Conservation (phyloP, 2,113 vertebrate genomes). For the Falcunculus frontatus region DNA sequence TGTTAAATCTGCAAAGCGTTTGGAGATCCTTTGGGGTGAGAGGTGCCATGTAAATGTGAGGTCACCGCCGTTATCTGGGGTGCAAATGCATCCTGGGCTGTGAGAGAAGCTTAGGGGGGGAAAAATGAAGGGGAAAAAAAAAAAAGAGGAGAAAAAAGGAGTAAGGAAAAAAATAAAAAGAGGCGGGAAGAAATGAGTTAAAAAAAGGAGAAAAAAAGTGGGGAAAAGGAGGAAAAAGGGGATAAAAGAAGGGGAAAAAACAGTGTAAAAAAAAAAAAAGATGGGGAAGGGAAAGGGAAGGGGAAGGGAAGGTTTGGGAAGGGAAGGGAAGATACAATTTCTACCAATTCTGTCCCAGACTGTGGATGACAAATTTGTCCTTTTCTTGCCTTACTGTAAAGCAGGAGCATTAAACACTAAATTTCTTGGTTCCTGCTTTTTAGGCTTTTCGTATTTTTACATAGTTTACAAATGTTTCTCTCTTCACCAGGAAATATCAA, state of each 20-base stretch:
- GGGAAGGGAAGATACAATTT: not conserved
- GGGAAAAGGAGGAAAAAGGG: accelerated
- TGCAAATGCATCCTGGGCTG: not conserved
- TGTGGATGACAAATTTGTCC: not conserved
- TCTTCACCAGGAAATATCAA: not conserved
- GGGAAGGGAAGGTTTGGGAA: not conserved
- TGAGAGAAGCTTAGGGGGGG: not conserved
- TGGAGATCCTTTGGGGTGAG: conserved; percentile 37
- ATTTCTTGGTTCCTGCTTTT: not conserved
- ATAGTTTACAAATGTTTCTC: not conserved
- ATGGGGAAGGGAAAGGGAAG: too few relatives aligned
- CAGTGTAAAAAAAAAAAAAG: too few relatives aligned
- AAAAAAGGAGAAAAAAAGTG: accelerated
- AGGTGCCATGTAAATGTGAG: conserved; percentile 24
- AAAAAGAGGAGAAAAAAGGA: too few relatives aligned
- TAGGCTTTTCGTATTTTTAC: not conserved
- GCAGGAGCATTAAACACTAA: not conserved
- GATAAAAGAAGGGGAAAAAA: too few relatives aligned
- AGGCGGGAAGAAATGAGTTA: accelerated
- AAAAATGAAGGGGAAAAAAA: too few relatives aligned
- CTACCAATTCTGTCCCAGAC: not conserved
- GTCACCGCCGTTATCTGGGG: not conserved
- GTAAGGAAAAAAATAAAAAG: accelerated
- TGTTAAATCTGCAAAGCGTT: not conserved
- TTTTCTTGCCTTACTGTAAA: not conserved